Evolutionary conservation across 2,113 vertebrate species (phyloP).

Genomic region (Synodontis membranacea): DNA sequence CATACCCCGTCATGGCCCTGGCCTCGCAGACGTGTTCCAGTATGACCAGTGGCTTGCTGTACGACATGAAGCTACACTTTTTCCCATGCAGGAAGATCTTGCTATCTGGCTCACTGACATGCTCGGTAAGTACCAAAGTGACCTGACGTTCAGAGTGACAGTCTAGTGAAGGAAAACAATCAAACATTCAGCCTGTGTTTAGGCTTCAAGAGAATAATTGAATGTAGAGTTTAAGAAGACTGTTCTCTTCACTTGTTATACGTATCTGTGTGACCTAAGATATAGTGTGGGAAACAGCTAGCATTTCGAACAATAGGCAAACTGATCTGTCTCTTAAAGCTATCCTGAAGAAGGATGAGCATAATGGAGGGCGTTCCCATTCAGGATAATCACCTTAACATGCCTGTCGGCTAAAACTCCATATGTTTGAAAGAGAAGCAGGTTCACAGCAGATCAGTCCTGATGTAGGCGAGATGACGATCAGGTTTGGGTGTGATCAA

Average conservation of each 20-base stretch:
- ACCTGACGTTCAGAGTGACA: background rate
- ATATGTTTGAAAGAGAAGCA: background rate
- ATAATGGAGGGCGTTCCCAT: slow-evolving; percentile 51
- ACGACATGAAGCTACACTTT: slow-evolving; percentile 86
- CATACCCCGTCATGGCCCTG: slow-evolving; percentile 84
- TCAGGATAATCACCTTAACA: slow-evolving; percentile 21
- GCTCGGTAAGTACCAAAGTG: slow-evolving; percentile 75
- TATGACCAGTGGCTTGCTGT: slow-evolving; percentile 95
- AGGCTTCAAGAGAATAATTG: background rate
- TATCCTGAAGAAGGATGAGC: background rate
- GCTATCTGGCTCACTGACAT: slow-evolving; percentile 91
- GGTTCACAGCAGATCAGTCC: background rate
- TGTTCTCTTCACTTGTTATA: background rate
- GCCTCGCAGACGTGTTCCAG: slow-evolving; percentile 86
- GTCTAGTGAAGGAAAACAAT: background rate
- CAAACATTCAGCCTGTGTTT: background rate
- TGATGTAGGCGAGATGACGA: background rate
- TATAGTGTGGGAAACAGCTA: slow-evolving; percentile 12
- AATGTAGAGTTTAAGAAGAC: background rate
- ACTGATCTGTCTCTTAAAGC: slow-evolving; percentile 16
- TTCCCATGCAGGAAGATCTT: slow-evolving; percentile 96
- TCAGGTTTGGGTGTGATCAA: background rate
- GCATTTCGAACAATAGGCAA: slow-evolving; percentile 36
- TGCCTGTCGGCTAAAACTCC: slow-evolving; percentile 8
- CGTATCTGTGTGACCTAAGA: background rate